phyloP scores from a whole-genome alignment of 2,113 vertebrate species.

The Pseudorectes ferrugineus region DNA sequence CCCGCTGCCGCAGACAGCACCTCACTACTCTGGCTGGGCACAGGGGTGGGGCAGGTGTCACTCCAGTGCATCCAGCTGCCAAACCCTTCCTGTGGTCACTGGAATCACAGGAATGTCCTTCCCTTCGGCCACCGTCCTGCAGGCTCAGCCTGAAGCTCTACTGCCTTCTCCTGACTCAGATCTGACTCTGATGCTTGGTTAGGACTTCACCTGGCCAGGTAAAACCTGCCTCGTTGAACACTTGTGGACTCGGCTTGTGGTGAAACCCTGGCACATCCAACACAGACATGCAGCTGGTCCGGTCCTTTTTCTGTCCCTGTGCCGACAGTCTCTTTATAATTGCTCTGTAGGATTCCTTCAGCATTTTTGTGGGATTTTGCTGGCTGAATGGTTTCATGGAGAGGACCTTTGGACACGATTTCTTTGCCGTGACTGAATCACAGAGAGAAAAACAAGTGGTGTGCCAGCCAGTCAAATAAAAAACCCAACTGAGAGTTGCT shows the following conservation, averaged over 20 bases:
- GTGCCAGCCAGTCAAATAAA: background rate
- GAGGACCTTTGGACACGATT: background rate
- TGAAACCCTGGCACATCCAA: background rate
- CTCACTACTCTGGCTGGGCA: background rate
- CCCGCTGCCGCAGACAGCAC: fast-evolving
- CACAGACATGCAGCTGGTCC: fast-evolving
- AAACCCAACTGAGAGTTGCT: background rate
- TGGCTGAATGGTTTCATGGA: background rate
- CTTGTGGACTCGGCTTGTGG: background rate
- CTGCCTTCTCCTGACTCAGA: background rate
- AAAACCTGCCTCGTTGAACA: background rate
- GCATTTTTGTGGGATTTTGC: background rate
- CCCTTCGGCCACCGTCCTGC: fast-evolving
- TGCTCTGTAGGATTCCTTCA: background rate
- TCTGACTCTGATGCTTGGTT: background rate
- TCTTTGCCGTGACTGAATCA: background rate
- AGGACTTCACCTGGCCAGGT: background rate
- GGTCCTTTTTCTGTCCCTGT: fast-evolving
- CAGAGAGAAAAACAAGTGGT: background rate
- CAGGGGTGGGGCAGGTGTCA: background rate
- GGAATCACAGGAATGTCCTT: fast-evolving
- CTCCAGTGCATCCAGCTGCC: background rate
- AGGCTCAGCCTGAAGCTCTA: background rate
- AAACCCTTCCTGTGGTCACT: background rate
- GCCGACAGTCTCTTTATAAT: too few relatives aligned